These are phyloP conservation scores for Oopsacas minuta DNA, from an alignment of 37 sponge, comb jelly and placozoan genomes.

Conservation along the genomic window DNA sequence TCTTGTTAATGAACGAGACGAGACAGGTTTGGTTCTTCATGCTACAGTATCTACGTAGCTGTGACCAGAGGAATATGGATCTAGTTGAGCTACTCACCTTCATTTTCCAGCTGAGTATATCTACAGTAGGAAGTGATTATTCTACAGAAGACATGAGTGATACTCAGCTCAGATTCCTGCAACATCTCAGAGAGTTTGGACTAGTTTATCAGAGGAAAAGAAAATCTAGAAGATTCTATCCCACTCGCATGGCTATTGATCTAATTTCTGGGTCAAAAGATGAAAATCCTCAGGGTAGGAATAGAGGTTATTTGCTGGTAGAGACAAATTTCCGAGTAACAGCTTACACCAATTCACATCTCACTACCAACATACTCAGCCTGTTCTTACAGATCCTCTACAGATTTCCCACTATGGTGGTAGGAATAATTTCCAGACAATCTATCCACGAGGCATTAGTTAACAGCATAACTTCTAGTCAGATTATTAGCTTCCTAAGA, in stretches of 20 bases:
- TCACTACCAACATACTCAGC: constrained; percentile 49
- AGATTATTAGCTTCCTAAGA: neutral
- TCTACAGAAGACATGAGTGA: constrained; percentile 61
- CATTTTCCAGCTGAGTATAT: constrained; percentile 78
- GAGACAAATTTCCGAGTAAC: constrained; percentile 82
- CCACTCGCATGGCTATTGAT: constrained; percentile 76
- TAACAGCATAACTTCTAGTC: neutral
- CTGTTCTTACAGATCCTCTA: constrained; percentile 73
- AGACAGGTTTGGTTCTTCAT: constrained; percentile 89
- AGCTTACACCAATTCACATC: constrained; percentile 82
- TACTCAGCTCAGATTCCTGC: constrained; percentile 57
- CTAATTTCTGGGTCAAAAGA: constrained; percentile 46
- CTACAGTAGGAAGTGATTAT: constrained; percentile 65
- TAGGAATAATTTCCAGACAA: constrained; percentile 79
- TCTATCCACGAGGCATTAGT: constrained; percentile 66
- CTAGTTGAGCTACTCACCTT: constrained; percentile 61
- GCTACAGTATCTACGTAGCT: constrained; percentile 52
- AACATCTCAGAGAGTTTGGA: constrained; percentile 83
- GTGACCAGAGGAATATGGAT: constrained; percentile 38
- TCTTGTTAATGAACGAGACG: constrained; percentile 65
- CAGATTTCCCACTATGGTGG: constrained; percentile 81
- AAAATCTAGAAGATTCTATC: constrained; percentile 66
- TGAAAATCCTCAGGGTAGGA: constrained; percentile 15
- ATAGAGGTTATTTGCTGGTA: constrained; percentile 58
- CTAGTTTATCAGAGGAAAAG: constrained; percentile 84